These are phyloP conservation scores for Coturnix japonica DNA, from an alignment of 2,113 vertebrate genomes.

Conservation along the genomic window DNA sequence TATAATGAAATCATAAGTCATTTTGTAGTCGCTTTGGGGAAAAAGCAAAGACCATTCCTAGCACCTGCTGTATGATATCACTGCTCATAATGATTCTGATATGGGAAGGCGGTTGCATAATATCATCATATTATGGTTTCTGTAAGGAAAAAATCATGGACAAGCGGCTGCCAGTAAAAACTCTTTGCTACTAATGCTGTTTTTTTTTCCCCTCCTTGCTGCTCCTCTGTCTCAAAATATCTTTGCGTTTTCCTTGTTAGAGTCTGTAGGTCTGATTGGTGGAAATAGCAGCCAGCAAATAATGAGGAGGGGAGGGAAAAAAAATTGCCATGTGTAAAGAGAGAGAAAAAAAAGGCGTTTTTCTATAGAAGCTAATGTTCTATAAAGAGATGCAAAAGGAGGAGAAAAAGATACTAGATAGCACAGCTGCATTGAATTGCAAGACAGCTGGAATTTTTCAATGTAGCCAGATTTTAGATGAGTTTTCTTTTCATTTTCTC, in stretches of 20 bases:
- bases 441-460: slow-evolving; percentile 74
- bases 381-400: slow-evolving; percentile 59
- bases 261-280: slow-evolving; percentile 24
- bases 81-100: slow-evolving; percentile 53
- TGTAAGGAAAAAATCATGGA: slow-evolving; percentile 23
- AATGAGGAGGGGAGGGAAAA: slow-evolving; percentile 37
- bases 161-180: slow-evolving; percentile 48
- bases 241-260: slow-evolving; percentile 49
- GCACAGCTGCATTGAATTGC: slow-evolving; percentile 68
- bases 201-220: slow-evolving; percentile 27
- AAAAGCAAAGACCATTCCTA: slow-evolving; percentile 66
- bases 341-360: background rate
- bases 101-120: slow-evolving; percentile 57
- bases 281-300: slow-evolving; percentile 35
- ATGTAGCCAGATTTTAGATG: slow-evolving; percentile 70
- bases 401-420: slow-evolving; percentile 59
- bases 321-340: slow-evolving; percentile 34
- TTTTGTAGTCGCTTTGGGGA: slow-evolving; percentile 67
- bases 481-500: slow-evolving; percentile 72
- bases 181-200: background rate
- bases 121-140: slow-evolving; percentile 60
- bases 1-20: slow-evolving; percentile 69
- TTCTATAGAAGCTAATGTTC: slow-evolving; percentile 67
- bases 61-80: slow-evolving; percentile 74
- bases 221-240: slow-evolving; percentile 49